Evolutionary conservation across 2,888 invertebrate genomes (phyloP).

Genomic region (Cremastinae sp.): DNA sequence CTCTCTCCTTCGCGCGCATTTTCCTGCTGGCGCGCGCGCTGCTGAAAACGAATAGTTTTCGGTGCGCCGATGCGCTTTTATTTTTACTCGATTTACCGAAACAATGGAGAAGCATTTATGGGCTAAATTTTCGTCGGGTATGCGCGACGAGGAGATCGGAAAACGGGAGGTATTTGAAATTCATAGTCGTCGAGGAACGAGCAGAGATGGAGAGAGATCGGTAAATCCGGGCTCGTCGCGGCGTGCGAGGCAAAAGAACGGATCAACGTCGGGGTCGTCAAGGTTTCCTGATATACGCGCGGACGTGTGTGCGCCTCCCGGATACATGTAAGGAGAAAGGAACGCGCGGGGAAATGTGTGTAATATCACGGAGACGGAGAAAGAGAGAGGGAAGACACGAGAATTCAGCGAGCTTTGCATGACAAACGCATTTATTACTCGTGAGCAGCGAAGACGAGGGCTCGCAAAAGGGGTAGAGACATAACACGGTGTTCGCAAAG

Average conservation of each 20-base stretch:
- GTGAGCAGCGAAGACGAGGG: not conserved
- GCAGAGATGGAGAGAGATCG: conserved; percentile 19
- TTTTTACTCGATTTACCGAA: too few relatives aligned
- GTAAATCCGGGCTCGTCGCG: too few relatives aligned
- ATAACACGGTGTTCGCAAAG: conserved; percentile 40
- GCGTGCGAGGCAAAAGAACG: not conserved
- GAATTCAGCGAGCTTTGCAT: conserved; percentile 58
- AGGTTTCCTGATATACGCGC: not conserved
- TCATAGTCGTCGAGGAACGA: conserved; percentile 5
- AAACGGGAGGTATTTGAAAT: conserved; percentile 16
- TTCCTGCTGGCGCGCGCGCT: too few relatives aligned
- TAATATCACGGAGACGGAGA: conserved; percentile 37
- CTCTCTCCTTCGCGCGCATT: too few relatives aligned
- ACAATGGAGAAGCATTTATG: too few relatives aligned
- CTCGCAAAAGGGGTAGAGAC: conserved; percentile 1
- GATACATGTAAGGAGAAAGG: conserved; percentile 11
- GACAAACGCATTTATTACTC: conserved; percentile 59
- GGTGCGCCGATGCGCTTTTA: too few relatives aligned
- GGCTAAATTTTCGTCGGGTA: conserved; percentile 11
- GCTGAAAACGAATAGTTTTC: not conserved
- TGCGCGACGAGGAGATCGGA: not conserved
- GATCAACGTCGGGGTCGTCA: not conserved
- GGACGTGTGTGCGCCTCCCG: conserved; percentile 1
- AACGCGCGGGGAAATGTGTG: conserved; percentile 13
- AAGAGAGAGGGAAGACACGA: conserved; percentile 12